Conservation (phyloP, 2,888 invertebrate species). For the Lasioglossum zephyrum region DNA sequence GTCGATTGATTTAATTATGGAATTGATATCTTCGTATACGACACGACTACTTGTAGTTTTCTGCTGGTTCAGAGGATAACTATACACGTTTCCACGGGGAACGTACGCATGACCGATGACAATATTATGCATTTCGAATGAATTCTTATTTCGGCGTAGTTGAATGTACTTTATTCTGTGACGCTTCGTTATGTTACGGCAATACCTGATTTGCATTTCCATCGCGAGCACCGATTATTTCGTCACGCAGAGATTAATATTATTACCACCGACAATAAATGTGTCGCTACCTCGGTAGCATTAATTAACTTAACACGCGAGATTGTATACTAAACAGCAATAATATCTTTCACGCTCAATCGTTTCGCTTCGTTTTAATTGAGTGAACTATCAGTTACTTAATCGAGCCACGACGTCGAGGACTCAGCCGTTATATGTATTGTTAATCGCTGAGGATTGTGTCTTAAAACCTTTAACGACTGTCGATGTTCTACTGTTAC, state of each 20-base stretch:
- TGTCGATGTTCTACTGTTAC: constrained; percentile 34
- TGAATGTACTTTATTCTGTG: constrained; percentile 13
- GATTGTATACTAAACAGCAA: constrained; percentile 27
- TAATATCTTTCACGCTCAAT: constrained; percentile 48
- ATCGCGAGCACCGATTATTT: constrained; percentile 5
- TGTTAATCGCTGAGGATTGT: constrained; percentile 15
- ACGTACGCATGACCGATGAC: constrained; percentile 12
- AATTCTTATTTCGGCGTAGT: constrained; percentile 25
- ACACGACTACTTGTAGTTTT: constrained; percentile 43
- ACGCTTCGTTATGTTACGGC: constrained; percentile 17
- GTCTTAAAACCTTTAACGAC: constrained; percentile 21
- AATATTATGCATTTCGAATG: constrained; percentile 29
- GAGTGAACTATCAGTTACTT: constrained; percentile 23
- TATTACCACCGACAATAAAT: constrained; percentile 45
- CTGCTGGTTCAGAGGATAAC: constrained; percentile 59
- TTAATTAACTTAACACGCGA: constrained; percentile 1
- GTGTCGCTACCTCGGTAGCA: constrained; percentile 7
- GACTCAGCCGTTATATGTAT: constrained; percentile 14
- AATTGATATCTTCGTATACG: constrained; percentile 24
- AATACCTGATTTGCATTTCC: constrained; percentile 30
- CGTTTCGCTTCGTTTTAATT: constrained; percentile 17
- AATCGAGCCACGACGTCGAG: background rate
- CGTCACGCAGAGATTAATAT: constrained; percentile 16
- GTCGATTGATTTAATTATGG: constrained; percentile 19
- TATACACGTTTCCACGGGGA: constrained; percentile 7